These are phyloP conservation scores for Mimachlamys varia DNA, from an alignment of 2,888 invertebrate species.

Conservation along the genomic window DNA sequence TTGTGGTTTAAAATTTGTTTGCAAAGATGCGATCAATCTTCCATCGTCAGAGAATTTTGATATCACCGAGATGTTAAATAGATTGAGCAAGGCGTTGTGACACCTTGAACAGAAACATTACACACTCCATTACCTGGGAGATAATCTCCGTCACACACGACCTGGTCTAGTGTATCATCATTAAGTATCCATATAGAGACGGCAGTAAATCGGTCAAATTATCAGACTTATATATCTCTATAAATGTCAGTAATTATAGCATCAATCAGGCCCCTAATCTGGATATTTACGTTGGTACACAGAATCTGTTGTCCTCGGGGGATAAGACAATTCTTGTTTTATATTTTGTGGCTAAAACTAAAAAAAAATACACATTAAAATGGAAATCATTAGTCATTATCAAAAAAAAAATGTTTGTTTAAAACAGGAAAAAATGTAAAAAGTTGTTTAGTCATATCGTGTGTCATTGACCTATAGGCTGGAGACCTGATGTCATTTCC, in stretches of 20 bases:
- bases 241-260: constrained; percentile 11
- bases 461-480: not conserved
- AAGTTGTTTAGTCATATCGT: not conserved
- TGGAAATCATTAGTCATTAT: not conserved
- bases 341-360: not conserved
- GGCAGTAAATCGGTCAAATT: not conserved
- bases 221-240: not conserved
- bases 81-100: not conserved
- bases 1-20: not conserved
- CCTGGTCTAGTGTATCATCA: not conserved
- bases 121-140: not conserved
- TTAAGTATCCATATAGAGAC: not conserved
- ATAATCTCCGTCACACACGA: not conserved
- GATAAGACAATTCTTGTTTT: not conserved
- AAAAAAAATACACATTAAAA: not conserved
- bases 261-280: not conserved
- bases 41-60: not conserved
- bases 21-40: constrained; percentile 7
- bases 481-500: not conserved
- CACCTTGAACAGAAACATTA: not conserved
- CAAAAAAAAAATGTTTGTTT: not conserved
- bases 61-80: not conserved
- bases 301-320: not conserved
- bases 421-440: not conserved
- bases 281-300: not conserved